Base-by-base conservation (phyloP, 2,113 vertebrate species). In the Oxyruncus cristatus region DNA sequence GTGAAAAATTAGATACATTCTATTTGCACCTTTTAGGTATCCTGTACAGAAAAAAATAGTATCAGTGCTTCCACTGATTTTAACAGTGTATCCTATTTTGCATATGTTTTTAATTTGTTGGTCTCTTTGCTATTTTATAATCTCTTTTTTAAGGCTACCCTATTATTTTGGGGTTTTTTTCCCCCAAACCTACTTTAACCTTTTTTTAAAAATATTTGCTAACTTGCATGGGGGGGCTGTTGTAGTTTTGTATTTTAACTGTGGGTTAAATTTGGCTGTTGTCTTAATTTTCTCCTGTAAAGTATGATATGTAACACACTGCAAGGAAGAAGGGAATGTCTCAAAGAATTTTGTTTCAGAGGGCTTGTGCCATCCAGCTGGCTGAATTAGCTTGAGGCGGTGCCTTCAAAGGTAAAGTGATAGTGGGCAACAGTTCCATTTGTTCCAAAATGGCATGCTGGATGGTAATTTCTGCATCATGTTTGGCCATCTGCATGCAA, bases 281-380 rank as follows among this genome's bases (percentile, higher is more conserved):
- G 30, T 12, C 17, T 53, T 53, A 46, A 18, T 87, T 88, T 94
- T 81, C 24, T 49, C 17, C 22, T 46, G 3, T 33, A 9, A 81
- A 58, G 16, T 26, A 33, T 15, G 55, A 0, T 63, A 37, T 37
- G 20, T 83, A 39, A 30, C 30, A n/a, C 6, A 24, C 8, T 46
- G 15, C 2, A 10, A 5, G 17, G 9, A 76, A 79, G 50, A 68
- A 63, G 6, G 18, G 12, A 68, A 16, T 44, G 4, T 84, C 52
- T 90, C n/a, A 35, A 22, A n/a, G 5, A 63, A 20, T 35, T 67
- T 82, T 68, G 6, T 88, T 81, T 21, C 14, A 32, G 28, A 33
- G 1, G 2, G 5, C 24, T 85, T 88, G 67, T 3, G 2, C 22
- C 13, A 47, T 81, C 27, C 4, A 42, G 0, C 58, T 90, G 50